A percentile compares a stretch with the other conserved stretches of the same genome.
These are phyloP conservation scores for Neelides folsomi DNA, from an alignment of 2,888 invertebrate species.

Conservation along the genomic window DNA sequence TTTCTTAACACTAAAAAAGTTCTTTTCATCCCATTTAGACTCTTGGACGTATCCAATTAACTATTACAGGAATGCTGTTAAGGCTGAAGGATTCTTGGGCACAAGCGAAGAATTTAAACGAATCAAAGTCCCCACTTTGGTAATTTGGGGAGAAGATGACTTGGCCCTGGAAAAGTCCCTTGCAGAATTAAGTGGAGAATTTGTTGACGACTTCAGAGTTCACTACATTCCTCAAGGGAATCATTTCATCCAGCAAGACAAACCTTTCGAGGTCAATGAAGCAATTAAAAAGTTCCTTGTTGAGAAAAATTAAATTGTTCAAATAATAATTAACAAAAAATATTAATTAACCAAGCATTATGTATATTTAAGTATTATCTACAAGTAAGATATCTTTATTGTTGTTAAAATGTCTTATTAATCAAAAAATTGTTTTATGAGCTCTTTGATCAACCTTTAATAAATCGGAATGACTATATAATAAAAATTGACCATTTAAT, in stretches of 20 bases:
- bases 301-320: background rate
- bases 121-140: conserved; percentile 37
- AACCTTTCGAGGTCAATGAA: conserved; percentile 43
- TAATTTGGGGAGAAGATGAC: conserved; percentile 42
- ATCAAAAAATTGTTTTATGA: no score
- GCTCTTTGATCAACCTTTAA: no score
- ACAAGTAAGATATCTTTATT: no score
- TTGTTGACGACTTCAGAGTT: conserved; percentile 41
- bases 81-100: conserved; percentile 1
- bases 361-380: no score
- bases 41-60: conserved; percentile 46
- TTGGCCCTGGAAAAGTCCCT: conserved; percentile 29
- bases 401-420: no score
- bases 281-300: conserved; percentile 41
- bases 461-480: no score
- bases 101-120: conserved; percentile 8
- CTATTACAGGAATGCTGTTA: conserved; percentile 42
- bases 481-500: no score
- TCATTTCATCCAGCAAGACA: conserved; percentile 47
- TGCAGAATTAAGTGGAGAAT: conserved; percentile 38
- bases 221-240: conserved; percentile 40
- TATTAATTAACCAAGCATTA: no score
- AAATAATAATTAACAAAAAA: no score
- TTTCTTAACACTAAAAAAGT: conserved; percentile 5
- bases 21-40: conserved; percentile 37